Conservation (phyloP, 2,113 vertebrate genomes). For the Etheostoma spectabile region DNA sequence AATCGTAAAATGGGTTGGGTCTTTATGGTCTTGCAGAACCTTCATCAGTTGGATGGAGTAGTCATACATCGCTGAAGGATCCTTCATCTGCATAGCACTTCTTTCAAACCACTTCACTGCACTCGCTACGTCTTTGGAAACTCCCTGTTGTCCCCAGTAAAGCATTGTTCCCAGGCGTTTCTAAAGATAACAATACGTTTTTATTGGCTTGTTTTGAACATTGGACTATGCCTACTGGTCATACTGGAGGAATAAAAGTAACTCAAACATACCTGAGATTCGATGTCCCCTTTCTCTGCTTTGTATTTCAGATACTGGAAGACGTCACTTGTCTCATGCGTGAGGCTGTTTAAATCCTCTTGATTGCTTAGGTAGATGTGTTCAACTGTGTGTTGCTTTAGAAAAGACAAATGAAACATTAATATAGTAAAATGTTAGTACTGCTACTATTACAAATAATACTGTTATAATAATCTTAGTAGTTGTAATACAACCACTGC, state of each 20-base stretch:
- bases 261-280: slow-evolving; percentile 87
- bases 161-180: slow-evolving; percentile 90
- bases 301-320: slow-evolving; percentile 90
- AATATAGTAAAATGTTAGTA: too few relatives aligned
- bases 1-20: slow-evolving; percentile 13
- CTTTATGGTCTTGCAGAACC: slow-evolving; percentile 75
- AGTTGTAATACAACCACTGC: too few relatives aligned
- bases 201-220: slow-evolving; percentile 36
- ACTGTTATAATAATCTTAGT: too few relatives aligned
- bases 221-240: slow-evolving; percentile 1
- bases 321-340: slow-evolving; percentile 84
- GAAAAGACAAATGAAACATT: slow-evolving; percentile 19
- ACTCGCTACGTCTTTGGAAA: slow-evolving; percentile 84
- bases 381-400: slow-evolving; percentile 87
- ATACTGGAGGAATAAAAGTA: slow-evolving; percentile 9
- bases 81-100: slow-evolving; percentile 89
- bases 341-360: slow-evolving; percentile 85
- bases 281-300: slow-evolving; percentile 88
- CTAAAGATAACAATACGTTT: slow-evolving; percentile 73
- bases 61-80: slow-evolving; percentile 90
- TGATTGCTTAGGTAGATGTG: slow-evolving; percentile 86
- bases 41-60: slow-evolving; percentile 93
- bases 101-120: slow-evolving; percentile 91
- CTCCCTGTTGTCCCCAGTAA: slow-evolving; percentile 88
- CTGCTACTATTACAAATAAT: too few relatives aligned